These are phyloP conservation scores for Oreocharis arfaki DNA, from an alignment of 2,113 vertebrate species.

Conservation along the genomic window DNA sequence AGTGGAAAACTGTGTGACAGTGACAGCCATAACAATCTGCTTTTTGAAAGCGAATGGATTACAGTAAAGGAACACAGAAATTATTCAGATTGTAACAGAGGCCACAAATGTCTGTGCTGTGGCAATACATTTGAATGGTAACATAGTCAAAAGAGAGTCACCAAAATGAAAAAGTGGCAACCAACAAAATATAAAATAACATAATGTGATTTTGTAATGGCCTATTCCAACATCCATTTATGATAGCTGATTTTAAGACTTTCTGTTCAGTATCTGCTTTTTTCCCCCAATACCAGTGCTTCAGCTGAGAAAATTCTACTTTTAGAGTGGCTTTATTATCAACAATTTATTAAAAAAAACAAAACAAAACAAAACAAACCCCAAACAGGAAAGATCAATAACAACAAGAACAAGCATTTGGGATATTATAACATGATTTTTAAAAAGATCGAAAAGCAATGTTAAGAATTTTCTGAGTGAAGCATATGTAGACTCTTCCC, in stretches of 20 bases:
- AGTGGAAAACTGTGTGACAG: not conserved
- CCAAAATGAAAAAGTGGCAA: not conserved
- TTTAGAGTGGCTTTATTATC: not conserved
- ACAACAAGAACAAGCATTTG: not conserved
- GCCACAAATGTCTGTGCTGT: not conserved
- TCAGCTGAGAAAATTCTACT: not conserved
- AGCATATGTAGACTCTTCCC: not conserved
- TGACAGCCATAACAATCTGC: not conserved
- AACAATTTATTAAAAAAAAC: not conserved
- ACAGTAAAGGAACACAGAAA: not conserved
- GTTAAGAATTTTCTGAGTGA: not conserved
- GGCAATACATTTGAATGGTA: not conserved
- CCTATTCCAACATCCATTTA: not conserved
- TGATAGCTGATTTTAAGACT: not conserved
- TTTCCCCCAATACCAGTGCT: not conserved
- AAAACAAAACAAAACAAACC: not conserved
- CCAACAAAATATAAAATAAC: not conserved
- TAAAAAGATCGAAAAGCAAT: not conserved
- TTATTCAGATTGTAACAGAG: not conserved
- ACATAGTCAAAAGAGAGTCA: not conserved
- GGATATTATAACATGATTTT: not conserved
- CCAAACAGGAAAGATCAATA: not conserved
- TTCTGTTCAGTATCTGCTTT: not conserved
- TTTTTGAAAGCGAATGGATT: not conserved
- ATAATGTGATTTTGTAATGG: not conserved